These are phyloP conservation scores for Mactra quadrangularis DNA, from an alignment of 1,140 invertebrate species.

Conservation along the genomic window DNA sequence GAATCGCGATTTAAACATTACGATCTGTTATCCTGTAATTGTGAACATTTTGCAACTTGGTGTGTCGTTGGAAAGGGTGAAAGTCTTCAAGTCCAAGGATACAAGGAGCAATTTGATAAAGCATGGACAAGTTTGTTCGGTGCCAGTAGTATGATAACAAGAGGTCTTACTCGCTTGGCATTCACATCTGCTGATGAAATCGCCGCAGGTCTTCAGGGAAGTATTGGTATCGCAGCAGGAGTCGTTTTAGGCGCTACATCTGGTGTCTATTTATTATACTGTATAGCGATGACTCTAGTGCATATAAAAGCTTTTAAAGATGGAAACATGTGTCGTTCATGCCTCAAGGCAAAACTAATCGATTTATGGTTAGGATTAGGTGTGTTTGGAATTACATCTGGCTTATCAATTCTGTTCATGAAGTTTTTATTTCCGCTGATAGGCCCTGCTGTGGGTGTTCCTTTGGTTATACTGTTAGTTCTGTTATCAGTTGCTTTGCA, in stretches of 20 bases:
- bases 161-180: not conserved
- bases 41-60: conserved; percentile 57
- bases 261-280: conserved; percentile 30
- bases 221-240: not conserved
- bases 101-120: not conserved
- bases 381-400: conserved; percentile 15
- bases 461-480: conserved; percentile 13
- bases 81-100: conserved; percentile 38
- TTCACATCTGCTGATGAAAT: conserved; percentile 28
- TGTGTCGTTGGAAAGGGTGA: conserved; percentile 39
- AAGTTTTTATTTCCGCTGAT: conserved; percentile 22
- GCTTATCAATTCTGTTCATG: not conserved
- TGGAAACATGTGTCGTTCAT: conserved; percentile 16
- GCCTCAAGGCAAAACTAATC: conserved; percentile 22
- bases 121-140: no score
- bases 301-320: conserved; percentile 4
- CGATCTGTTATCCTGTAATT: conserved; percentile 21
- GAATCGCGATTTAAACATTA: conserved; percentile 11
- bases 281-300: conserved; percentile 14
- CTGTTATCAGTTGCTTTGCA: conserved; percentile 17
- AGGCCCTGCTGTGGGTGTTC: conserved; percentile 15
- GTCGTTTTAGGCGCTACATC: not conserved
- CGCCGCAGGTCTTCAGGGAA: not conserved
- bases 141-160: no score
- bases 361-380: conserved; percentile 46